A percentile compares a stretch with the other conserved stretches of the same genome.
Conservation (phyloP, 2,113 vertebrate species). For the Myrmecophaga tridactyla region DNA sequence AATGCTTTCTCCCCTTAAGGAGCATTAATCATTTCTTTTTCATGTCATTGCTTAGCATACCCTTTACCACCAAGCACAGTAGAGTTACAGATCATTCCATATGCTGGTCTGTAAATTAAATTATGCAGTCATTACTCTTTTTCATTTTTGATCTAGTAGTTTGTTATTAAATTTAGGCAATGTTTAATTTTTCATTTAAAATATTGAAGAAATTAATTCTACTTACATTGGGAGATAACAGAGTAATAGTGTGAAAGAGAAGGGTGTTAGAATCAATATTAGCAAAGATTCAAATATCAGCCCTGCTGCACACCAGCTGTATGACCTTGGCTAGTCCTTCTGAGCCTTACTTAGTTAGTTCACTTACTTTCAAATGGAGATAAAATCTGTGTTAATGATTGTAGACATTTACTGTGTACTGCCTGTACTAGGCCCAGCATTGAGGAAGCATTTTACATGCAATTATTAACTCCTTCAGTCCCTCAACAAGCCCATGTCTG, state of each 20-base stretch:
- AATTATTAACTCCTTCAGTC: not conserved
- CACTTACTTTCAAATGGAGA: not conserved
- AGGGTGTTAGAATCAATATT: not conserved
- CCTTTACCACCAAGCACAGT: not conserved
- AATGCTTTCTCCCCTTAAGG: not conserved
- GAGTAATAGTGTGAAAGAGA: not conserved
- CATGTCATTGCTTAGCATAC: not conserved
- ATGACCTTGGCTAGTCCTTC: not conserved
- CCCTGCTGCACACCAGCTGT: not conserved
- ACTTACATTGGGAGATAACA: not conserved
- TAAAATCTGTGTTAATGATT: not conserved
- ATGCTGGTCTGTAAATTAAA: not conserved
- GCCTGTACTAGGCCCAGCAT: not conserved
- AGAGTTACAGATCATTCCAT: not conserved
- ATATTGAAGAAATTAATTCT: not conserved
- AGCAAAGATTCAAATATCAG: not conserved
- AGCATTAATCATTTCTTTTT: not conserved
- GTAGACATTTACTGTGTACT: not conserved
- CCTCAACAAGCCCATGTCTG: not conserved
- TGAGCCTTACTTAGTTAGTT: not conserved
- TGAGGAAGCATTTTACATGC: not conserved
- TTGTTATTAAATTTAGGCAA: not conserved
- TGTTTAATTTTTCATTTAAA: slow-evolving; percentile 6
- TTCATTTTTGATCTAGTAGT: not conserved
- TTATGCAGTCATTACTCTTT: not conserved